Evolutionary conservation across 2,888 invertebrate species (phyloP), one percentile per base, ranked within the genome.

Genomic region (Melanotus villosus): DNA sequence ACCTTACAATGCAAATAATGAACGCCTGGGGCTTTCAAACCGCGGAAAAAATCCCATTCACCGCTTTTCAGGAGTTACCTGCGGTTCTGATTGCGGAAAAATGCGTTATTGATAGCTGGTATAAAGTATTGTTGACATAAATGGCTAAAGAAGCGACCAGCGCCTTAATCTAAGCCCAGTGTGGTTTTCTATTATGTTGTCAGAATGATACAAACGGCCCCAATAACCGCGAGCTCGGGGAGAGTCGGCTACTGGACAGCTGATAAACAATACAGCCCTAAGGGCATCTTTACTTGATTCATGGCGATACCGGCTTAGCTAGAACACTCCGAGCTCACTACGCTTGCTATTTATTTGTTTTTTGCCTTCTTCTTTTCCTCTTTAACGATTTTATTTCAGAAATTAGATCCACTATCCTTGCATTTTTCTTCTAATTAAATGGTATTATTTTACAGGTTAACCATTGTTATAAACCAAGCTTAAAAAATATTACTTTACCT

Each of bases 121-220:
- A 68, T 71, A 71, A 71, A 71, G 71, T 65, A 71, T 65, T 50
- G 69, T 52, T 72, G 72, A 69, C 72, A 69, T 69, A 72, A 72
- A 72, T 72, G 69, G 69, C 58, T 65, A 68, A 78, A 77, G 79
- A 78, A 79, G 79, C 80, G 80, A 78, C 75, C 80, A 73, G 73
- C 75, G 78, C 78, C 79, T 81, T 81, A 82, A 82, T 83, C 81
- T 81, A 76, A 76, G 77, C 79, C 76, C 81, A 79, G 81, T 81
- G 81, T 77, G 80, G 80, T 83, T 84, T 84, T 83, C 83, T 83
- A 84, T 84, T 84, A 84, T 83, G 83, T 83, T 84, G 84, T 84
- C 84, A 84, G 80, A 84, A 82, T 82, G 82, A 84, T 84, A 84
- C 83, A 84, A 84, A 84, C 82, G 80, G 82, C 83, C 78, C 79